Conservation (phyloP, 2,888 invertebrate genomes). For the Spatulosminthurus flaviceps region DNA sequence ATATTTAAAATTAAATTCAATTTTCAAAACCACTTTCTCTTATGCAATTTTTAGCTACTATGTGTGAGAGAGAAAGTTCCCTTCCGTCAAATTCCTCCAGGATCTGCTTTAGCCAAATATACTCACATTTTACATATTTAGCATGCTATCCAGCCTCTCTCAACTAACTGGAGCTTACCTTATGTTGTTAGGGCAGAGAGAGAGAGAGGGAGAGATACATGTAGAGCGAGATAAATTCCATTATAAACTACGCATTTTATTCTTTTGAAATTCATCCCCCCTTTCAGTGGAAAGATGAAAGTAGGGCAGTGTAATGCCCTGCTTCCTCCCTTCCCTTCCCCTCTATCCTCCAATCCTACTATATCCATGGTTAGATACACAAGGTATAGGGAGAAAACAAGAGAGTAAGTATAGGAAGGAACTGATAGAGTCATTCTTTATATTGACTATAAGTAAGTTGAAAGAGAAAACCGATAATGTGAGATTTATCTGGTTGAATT, state of each 20-base stretch:
- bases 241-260: neutral
- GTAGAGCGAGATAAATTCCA: neutral
- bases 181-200: too few species aligned
- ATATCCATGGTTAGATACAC: too few species aligned
- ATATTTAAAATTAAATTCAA: conserved; percentile 9
- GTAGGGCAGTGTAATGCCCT: conserved; percentile 14
- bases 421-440: conserved; percentile 29
- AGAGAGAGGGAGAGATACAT: too few species aligned
- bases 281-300: neutral
- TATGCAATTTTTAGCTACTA: too few species aligned
- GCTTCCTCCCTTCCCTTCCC: neutral
- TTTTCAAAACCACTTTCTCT: too few species aligned
- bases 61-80: too few species aligned
- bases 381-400: neutral
- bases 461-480: conserved; percentile 29
- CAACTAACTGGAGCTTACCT: too few species aligned
- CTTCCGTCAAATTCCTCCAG: too few species aligned
- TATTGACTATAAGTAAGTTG: conserved; percentile 20
- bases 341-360: neutral
- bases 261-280: neutral
- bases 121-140: too few species aligned
- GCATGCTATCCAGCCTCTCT: too few species aligned
- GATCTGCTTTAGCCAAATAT: neutral
- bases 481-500: conserved; percentile 23
- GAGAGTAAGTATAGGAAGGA: neutral